Percentiles rank a stretch among this genome's conserved stretches.
Evolutionary conservation across 2,888 invertebrate species (phyloP).

Genomic region (Leucophenga maculata): DNA sequence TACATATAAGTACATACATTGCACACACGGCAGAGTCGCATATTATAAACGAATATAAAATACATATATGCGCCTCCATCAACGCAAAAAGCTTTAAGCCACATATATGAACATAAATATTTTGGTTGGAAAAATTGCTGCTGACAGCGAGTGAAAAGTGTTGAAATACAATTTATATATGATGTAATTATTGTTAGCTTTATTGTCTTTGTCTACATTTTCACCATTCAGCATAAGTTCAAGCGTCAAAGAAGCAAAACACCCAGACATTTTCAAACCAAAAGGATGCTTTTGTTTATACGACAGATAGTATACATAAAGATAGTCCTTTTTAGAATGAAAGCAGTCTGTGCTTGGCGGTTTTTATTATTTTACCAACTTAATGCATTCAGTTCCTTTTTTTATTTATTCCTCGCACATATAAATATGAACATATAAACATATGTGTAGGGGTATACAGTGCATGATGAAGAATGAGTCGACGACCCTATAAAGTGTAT

Average conservation of each 20-base stretch:
- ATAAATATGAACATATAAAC: too few species aligned
- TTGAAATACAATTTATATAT: conserved; percentile 61
- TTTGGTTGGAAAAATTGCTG: conserved; percentile 54
- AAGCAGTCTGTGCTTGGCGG: not conserved
- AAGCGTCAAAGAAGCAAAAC: too few species aligned
- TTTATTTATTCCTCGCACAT: too few species aligned
- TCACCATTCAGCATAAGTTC: too few species aligned
- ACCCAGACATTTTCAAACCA: too few species aligned
- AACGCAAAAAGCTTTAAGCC: too few species aligned
- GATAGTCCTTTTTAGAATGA: not conserved
- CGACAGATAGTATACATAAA: not conserved
- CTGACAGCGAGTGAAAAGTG: conserved; percentile 46
- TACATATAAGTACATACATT: conserved; percentile 29
- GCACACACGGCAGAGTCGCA: conserved; percentile 29
- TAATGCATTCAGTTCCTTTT: not conserved
- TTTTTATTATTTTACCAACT: conserved; percentile 1
- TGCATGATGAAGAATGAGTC: too few species aligned
- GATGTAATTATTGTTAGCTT: conserved; percentile 13
- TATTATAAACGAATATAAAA: too few species aligned
- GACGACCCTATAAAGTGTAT: too few species aligned
- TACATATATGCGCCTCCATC: too few species aligned
- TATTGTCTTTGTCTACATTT: not conserved
- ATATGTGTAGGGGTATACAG: too few species aligned
- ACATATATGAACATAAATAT: conserved; percentile 52
- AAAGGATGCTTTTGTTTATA: too few species aligned